Conservation (phyloP, 2,113 vertebrate genomes). For the Diglossa brunneiventris region DNA sequence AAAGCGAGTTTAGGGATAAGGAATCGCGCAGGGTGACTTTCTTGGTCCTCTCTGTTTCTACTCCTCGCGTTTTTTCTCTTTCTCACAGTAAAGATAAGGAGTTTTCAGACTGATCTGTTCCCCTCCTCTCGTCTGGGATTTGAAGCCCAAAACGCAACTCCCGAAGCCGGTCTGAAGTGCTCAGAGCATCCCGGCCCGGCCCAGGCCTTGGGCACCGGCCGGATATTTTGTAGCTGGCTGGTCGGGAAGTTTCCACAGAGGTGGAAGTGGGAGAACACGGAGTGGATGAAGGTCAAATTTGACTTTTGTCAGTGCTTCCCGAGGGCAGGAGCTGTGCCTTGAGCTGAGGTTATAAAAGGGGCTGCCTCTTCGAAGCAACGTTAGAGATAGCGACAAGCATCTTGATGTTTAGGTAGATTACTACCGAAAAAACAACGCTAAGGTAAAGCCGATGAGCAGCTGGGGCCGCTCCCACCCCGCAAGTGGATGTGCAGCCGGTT, state of each 20-base stretch:
- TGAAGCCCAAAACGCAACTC: background rate
- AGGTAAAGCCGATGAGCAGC: background rate
- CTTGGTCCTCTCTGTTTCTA: background rate
- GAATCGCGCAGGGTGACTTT: background rate
- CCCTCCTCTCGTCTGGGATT: accelerated
- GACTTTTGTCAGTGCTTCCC: background rate
- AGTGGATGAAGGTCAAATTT: background rate
- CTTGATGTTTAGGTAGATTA: background rate
- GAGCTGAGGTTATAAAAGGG: background rate
- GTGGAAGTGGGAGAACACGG: background rate
- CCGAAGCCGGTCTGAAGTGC: background rate
- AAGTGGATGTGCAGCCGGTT: background rate
- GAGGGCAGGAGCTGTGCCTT: background rate
- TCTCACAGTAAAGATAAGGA: background rate
- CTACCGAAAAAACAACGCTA: background rate
- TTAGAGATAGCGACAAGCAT: background rate
- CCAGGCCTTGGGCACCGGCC: background rate
- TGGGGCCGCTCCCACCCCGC: too few relatives aligned
- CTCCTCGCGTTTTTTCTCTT: background rate
- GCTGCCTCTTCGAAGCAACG: background rate
- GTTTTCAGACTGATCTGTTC: background rate
- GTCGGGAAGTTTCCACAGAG: background rate
- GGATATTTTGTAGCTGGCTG: background rate
- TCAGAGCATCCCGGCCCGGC: background rate
- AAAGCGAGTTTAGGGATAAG: background rate